Conservation (phyloP, 2,797 vertebrate species). For the Setipinna tenuifilis region DNA sequence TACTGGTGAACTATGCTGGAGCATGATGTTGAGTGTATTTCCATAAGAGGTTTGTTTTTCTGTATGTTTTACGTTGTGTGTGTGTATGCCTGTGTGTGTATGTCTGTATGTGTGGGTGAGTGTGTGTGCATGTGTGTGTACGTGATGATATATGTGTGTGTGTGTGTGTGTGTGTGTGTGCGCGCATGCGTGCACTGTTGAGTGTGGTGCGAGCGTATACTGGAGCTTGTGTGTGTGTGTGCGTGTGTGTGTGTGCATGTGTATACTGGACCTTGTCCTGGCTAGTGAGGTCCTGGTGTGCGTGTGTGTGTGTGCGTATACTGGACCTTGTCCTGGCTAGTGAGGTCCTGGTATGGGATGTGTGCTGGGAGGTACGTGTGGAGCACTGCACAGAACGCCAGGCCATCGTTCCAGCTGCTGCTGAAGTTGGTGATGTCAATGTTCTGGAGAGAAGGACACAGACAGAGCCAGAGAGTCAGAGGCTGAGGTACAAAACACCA, state of each 20-base stretch:
- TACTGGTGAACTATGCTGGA: too few species aligned
- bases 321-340: slow-evolving; percentile 84
- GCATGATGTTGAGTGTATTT: too few species aligned
- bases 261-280: neutral
- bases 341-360: slow-evolving; percentile 86
- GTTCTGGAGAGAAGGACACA: slow-evolving; percentile 68
- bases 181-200: too few species aligned
- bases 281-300: neutral
- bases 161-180: too few species aligned
- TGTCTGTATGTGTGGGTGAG: too few species aligned
- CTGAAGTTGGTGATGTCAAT: slow-evolving; percentile 92
- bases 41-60: too few species aligned
- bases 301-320: neutral
- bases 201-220: too few species aligned
- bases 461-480: neutral
- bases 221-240: neutral
- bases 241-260: neutral
- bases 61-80: too few species aligned
- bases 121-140: too few species aligned
- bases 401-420: slow-evolving; percentile 89
- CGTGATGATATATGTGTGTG: too few species aligned
- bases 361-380: slow-evolving; percentile 88
- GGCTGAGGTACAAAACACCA: neutral
- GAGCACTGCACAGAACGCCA: slow-evolving; percentile 89
- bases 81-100: too few species aligned